phyloP scores from a whole-genome alignment of 37 sponge, comb jelly and placozoan genomes.

The Hexactinellida sp. region DNA sequence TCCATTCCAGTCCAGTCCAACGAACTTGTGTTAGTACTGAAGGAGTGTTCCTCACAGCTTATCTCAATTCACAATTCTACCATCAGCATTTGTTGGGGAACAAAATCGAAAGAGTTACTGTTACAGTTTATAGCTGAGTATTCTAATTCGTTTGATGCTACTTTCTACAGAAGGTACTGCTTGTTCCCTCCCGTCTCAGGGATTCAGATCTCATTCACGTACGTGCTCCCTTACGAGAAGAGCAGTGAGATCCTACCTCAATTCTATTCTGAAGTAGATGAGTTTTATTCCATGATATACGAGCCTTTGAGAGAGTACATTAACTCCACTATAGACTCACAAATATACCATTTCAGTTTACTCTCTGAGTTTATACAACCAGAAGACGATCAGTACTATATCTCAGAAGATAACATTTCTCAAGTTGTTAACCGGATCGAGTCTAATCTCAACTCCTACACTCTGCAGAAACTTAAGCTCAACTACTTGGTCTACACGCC shows the following conservation, averaged over 20 bases:
- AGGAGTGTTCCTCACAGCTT: not conserved
- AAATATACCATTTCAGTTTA: slow-evolving; percentile 8
- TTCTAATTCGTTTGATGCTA: not conserved
- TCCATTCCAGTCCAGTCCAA: not conserved
- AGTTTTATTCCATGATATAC: not conserved
- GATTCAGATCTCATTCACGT: not conserved
- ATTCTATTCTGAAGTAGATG: not conserved
- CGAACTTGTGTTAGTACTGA: not conserved
- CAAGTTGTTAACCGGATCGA: not conserved
- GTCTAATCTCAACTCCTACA: slow-evolving; percentile 35
- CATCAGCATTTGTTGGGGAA: not conserved
- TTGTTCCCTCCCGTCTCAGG: not conserved
- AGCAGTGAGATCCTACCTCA: not conserved
- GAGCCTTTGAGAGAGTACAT: not conserved
- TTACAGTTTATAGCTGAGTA: not conserved
- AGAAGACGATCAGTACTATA: not conserved
- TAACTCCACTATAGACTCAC: not conserved
- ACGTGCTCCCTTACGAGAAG: not conserved
- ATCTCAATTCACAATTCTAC: not conserved
- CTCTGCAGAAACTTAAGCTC: slow-evolving; percentile 52
- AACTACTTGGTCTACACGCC: slow-evolving; percentile 67
- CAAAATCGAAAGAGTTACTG: not conserved
- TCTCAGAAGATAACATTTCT: not conserved
- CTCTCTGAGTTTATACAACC: not conserved
- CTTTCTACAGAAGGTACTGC: not conserved